Base-by-base conservation (phyloP, 2,113 vertebrate species). In the Esox niger region DNA sequence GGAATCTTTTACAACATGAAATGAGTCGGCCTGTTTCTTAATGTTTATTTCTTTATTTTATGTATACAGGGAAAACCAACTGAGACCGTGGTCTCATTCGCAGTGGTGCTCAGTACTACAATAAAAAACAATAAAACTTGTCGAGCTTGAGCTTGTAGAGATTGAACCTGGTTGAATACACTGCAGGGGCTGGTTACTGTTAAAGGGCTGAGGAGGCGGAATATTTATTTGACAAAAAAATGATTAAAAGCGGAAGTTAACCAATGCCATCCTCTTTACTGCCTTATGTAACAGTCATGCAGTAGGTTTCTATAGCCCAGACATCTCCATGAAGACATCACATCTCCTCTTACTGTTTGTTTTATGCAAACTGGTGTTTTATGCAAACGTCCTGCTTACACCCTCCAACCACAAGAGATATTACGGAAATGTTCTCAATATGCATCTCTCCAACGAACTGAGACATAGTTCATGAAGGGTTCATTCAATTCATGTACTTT, bases 271-370 rank as follows among this genome's bases (percentile, higher is more conserved):
- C 58, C 43, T 56, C 66, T 71, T 61, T 68, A 64, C 38, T 27
- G 74, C 80, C 71, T 66, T 74, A 68, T 59, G 68, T 32, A 73
- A 77, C 74, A 82, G 68, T 75, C 74, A 80, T 67, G 70, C 62
- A 70, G 70, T 77, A 60, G 11, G 65, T 69, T 47, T 62, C 71
- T 71, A 70, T 17, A 83, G 78, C 79, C 74, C 74, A 83, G 79
- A 81, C 62, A 43, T 68, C 64, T 85, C 78, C 64, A 73, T 84
- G 70, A 84, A 82, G 76, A 77, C 65, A 43, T 43, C 38, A 66
- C 70, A 76, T 71, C 69, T 70, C 74, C 73, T 77, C 7, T 75
- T 49, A 68, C 62, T 61, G 21, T 15, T n/a, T n/a, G 2, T 15
- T 27, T 38, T 9, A 13, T 23, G 3, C 30, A 35, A 31, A 27